Percentiles rank a stretch among this genome's conserved stretches.
Conservation (phyloP, 1,140 invertebrate species). For the Formica exsecta region DNA sequence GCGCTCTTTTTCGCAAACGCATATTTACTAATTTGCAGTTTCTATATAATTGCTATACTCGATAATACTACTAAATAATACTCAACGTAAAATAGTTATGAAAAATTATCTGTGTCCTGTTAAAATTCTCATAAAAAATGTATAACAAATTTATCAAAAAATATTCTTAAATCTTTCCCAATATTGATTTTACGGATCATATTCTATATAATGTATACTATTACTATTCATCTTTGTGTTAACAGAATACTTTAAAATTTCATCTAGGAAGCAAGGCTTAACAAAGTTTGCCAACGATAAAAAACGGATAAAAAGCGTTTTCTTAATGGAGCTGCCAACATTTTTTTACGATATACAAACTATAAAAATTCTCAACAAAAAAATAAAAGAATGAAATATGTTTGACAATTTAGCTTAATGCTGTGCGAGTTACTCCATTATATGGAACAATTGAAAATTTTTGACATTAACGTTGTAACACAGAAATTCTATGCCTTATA, state of each 20-base stretch:
- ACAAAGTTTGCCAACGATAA: constrained; percentile 38
- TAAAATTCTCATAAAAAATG: background rate
- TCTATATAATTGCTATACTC: background rate
- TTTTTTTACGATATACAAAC: background rate
- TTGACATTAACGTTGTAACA: constrained; percentile 11
- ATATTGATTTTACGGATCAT: background rate
- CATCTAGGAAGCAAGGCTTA: constrained; percentile 16
- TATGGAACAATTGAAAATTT: constrained; percentile 14
- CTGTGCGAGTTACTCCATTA: background rate
- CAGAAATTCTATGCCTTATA: constrained; percentile 38
- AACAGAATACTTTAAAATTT: constrained; percentile 38
- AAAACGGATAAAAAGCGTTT: constrained; percentile 23
- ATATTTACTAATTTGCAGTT: background rate
- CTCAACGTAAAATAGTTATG: constrained; percentile 16
- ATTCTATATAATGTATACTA: background rate
- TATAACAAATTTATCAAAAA: constrained; percentile 19
- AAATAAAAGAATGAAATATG: background rate
- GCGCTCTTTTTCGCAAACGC: too few relatives aligned
- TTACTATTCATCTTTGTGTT: background rate
- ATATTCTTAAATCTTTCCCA: background rate
- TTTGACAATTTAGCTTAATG: constrained; percentile 27
- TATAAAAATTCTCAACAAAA: constrained; percentile 5
- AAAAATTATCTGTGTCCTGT: background rate
- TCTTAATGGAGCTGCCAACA: constrained; percentile 10
- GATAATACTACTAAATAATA: constrained; percentile 58